Evolutionary conservation across 2,113 vertebrate genomes (phyloP).

Genomic region (Pontoporia blainvillei): DNA sequence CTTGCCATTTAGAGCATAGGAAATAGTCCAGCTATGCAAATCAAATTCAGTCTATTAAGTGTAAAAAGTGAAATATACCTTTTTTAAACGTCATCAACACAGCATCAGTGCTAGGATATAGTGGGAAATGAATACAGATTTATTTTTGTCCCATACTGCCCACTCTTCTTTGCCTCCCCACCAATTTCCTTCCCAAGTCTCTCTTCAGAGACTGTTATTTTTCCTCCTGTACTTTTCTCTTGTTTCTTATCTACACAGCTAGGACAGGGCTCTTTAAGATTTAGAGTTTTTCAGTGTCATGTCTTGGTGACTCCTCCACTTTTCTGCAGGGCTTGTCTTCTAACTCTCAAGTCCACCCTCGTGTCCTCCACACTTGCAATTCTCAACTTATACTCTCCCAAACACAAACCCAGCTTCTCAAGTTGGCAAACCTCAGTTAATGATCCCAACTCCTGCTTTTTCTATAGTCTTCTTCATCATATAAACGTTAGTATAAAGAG

Average conservation of each 20-base stretch:
- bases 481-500: neutral
- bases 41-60: neutral
- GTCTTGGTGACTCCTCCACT: neutral
- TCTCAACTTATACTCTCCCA: neutral
- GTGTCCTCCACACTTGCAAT: neutral
- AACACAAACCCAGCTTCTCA: neutral
- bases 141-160: neutral
- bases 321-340: neutral
- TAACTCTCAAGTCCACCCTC: neutral
- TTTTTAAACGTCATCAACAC: neutral
- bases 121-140: neutral
- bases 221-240: neutral
- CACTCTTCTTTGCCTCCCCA: rapidly evolving
- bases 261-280: neutral
- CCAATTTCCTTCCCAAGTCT: neutral
- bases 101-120: neutral
- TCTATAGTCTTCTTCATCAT: neutral
- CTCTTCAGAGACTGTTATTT: rapidly evolving
- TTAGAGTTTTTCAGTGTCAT: neutral
- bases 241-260: neutral
- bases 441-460: neutral
- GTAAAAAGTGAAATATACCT: neutral
- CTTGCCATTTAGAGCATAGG: neutral
- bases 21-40: neutral
- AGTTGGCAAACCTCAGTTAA: neutral